These are phyloP conservation scores for Asteroscopus sphinx DNA, from an alignment of 2,888 invertebrate genomes.

Conservation along the genomic window DNA sequence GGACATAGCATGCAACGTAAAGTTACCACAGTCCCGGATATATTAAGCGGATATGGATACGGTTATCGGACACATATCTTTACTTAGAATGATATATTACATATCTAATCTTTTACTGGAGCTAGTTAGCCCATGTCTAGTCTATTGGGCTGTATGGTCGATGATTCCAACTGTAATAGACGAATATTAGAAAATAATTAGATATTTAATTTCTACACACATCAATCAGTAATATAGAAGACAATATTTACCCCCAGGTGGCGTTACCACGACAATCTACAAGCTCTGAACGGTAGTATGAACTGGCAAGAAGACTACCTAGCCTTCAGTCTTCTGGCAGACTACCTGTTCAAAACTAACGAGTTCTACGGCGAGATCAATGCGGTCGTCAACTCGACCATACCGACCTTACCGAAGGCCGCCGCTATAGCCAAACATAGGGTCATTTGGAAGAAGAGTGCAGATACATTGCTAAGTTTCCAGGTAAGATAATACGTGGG, in stretches of 20 bases:
- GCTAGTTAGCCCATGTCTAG: no score
- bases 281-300: slow-evolving; percentile 87
- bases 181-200: no score
- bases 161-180: no score
- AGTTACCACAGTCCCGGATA: no score
- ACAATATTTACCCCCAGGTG: slow-evolving; percentile 71
- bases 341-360: slow-evolving; percentile 84
- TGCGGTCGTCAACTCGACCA: slow-evolving; percentile 84
- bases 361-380: slow-evolving; percentile 85
- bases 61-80: no score
- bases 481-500: slow-evolving; percentile 80
- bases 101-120: no score
- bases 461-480: slow-evolving; percentile 84
- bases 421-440: slow-evolving; percentile 84
- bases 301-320: slow-evolving; percentile 87
- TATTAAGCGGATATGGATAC: no score
- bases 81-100: no score
- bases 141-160: no score
- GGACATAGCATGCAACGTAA: no score
- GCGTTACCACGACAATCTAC: slow-evolving; percentile 87
- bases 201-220: no score
- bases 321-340: slow-evolving; percentile 81
- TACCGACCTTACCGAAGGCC: slow-evolving; percentile 81
- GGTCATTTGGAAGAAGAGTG: slow-evolving; percentile 85
- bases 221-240: no score